A percentile compares a stretch with the other conserved stretches of the same genome.
phyloP scores from a whole-genome alignment of 2,113 vertebrate species.

The Phyllostomus discolor region DNA sequence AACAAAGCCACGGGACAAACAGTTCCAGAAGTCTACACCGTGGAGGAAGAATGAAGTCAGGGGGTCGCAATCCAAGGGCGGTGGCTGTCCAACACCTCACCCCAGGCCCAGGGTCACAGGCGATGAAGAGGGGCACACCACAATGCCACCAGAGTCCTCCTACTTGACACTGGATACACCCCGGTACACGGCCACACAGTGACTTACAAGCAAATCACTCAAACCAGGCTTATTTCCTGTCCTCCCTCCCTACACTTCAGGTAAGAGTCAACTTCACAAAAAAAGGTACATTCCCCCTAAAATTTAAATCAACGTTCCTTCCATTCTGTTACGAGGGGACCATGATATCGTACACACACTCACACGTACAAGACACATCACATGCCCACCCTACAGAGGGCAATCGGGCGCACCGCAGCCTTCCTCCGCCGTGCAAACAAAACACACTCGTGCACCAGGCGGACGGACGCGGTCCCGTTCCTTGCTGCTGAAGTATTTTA shows the following conservation, averaged over 20 bases:
- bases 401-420: background rate
- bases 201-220: background rate
- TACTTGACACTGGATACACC: accelerated
- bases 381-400: background rate
- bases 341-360: background rate
- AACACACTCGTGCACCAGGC: background rate
- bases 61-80: background rate
- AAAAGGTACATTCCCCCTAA: background rate
- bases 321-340: background rate
- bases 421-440: background rate
- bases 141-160: background rate
- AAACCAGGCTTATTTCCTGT: background rate
- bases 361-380: background rate
- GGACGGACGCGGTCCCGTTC: background rate
- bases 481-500: background rate
- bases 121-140: background rate
- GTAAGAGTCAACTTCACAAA: background rate
- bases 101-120: background rate
- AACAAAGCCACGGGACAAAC: background rate
- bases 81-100: background rate
- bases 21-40: background rate
- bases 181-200: no score
- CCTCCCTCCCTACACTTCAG: background rate
- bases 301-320: background rate
- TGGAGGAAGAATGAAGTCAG: background rate